Conservation (phyloP, 2,797 vertebrate genomes). For the Acipenser oxyrinchus region DNA sequence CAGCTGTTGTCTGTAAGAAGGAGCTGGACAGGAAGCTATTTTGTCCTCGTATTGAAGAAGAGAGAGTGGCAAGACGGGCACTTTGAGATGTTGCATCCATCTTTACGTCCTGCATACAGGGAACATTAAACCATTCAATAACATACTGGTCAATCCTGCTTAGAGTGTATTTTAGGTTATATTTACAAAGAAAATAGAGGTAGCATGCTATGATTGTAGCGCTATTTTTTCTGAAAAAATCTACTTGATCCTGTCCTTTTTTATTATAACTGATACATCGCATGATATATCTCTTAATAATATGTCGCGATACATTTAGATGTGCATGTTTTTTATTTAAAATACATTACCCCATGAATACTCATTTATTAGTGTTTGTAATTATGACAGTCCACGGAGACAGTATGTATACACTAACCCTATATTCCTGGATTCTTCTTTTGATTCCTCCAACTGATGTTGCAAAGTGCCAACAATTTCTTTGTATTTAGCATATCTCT, state of each 20-base stretch:
- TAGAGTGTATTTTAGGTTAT: not conserved
- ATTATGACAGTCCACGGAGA: not conserved
- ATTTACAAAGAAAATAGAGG: not conserved
- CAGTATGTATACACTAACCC: conserved; percentile 42
- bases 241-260: too few relatives aligned
- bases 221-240: too few relatives aligned
- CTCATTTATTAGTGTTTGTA: too few relatives aligned
- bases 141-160: not conserved
- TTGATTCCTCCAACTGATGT: conserved; percentile 72
- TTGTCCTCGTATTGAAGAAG: conserved; percentile 54
- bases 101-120: conserved; percentile 61
- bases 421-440: conserved; percentile 58
- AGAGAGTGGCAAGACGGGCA: conserved; percentile 47
- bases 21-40: conserved; percentile 56
- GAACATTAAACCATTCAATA: not conserved
- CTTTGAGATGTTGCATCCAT: conserved; percentile 53
- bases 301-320: too few relatives aligned
- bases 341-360: too few relatives aligned
- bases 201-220: not conserved
- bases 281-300: too few relatives aligned
- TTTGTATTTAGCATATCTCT: conserved; percentile 70
- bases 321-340: too few relatives aligned
- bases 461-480: conserved; percentile 70
- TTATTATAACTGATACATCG: too few relatives aligned
- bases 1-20: conserved; percentile 54